Evolutionary conservation across 1,140 invertebrate genomes (phyloP), one percentile per base, ranked within the genome.

Genomic region (Chionoecetes opilio): DNA sequence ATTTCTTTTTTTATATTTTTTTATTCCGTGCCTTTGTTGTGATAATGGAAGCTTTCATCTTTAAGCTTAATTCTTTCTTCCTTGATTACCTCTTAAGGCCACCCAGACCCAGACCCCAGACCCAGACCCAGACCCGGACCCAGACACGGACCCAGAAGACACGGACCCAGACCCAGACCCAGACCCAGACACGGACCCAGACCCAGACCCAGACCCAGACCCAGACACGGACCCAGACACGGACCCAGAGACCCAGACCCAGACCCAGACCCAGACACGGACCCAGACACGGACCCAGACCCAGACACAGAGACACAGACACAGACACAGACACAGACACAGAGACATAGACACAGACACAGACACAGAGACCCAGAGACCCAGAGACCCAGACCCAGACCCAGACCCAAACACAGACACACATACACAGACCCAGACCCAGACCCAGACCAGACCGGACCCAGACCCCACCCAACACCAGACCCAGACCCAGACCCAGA

Each of bases 211-310:
- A n/a, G n/a, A n/a, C n/a, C n/a, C n/a, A n/a, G n/a, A n/a, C n/a
- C n/a, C n/a, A n/a, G n/a, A n/a, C n/a, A n/a, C n/a, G 38, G 32
- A 88, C 86, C 34, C 86, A 88, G 32, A 88, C 86, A 88, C 86
- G 38, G 32, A 88, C 6, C 34, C 86, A 88, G 32, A 88, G 32
- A 88, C 86, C 34, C 32, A 88, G 9, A 88, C 32, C 34, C 32
- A 34, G 9, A 88, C 37, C 11, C 37, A 88, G 26, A 88, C 37
- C 34, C 37, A 88, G 26, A 88, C 37, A 88, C 37, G 38, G 26
- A 88, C 37, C 34, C 37, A 88, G 26, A 88, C 37, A 35, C 37
- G 26, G 26, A 35, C 32, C 9, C 37, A 35, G 26, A 35, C 37
- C 9, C 37, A 35, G 26, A 35, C 37, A 35, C 37, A 35, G 26